phyloP scores from a whole-genome alignment of 1,140 invertebrate genomes.

The Euglossa dilemma region DNA sequence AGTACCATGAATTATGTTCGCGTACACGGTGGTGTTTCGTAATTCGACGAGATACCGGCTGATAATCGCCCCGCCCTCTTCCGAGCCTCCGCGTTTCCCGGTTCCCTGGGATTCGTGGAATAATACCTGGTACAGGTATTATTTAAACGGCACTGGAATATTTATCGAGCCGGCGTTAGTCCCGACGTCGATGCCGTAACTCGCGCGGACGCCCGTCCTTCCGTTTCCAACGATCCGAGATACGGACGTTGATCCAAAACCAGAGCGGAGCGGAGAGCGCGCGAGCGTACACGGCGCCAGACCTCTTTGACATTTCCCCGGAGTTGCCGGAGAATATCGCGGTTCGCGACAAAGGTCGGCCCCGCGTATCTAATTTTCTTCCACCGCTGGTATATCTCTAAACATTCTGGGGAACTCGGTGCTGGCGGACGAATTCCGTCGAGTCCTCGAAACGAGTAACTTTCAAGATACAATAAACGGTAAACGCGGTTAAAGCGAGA shows the following conservation, averaged over 20 bases:
- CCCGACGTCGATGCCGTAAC: background rate
- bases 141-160: background rate
- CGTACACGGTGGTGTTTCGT: conserved; percentile 19
- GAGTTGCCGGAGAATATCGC: background rate
- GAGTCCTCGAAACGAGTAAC: conserved; percentile 7
- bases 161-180: background rate
- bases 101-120: background rate
- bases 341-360: background rate
- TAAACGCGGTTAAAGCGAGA: conserved; percentile 22
- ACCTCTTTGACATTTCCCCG: background rate
- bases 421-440: too few relatives aligned
- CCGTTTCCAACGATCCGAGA: too few relatives aligned
- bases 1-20: conserved; percentile 18
- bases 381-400: background rate
- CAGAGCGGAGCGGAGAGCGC: too few relatives aligned
- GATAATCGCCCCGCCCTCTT: background rate
- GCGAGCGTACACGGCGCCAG: background rate
- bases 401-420: background rate
- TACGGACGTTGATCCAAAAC: too few relatives aligned
- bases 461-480: conserved; percentile 20
- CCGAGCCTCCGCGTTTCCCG: background rate
- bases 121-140: background rate
- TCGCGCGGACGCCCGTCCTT: background rate
- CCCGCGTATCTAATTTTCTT: conserved; percentile 4
- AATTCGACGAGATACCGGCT: background rate